Evolutionary conservation across 2,113 vertebrate genomes (phyloP).

Genomic region (Dromaius novaehollandiae): DNA sequence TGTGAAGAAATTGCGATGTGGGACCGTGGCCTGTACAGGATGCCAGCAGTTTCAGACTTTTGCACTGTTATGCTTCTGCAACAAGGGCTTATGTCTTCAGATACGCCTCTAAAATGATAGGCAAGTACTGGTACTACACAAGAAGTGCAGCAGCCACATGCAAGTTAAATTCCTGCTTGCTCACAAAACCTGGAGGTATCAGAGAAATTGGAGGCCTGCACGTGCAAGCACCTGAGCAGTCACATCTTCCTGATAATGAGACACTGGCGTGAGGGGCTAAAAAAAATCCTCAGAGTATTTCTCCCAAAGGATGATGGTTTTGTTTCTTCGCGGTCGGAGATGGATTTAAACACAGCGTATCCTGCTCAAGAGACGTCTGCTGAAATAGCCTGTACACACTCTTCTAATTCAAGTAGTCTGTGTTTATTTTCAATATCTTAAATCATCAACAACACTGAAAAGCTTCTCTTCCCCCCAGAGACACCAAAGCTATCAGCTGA

Average conservation of each 20-base stretch:
- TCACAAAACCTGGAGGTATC: background rate
- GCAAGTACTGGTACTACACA: rapidly evolving
- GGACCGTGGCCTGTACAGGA: rapidly evolving
- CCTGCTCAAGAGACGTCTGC: background rate
- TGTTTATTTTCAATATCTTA: background rate
- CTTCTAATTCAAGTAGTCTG: background rate
- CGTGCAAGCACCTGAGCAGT: background rate
- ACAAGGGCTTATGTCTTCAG: rapidly evolving
- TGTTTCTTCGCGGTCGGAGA: too few relatives aligned
- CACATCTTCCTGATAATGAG: background rate
- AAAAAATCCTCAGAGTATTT: background rate
- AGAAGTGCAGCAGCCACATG: background rate
- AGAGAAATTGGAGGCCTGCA: background rate
- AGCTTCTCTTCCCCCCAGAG: background rate
- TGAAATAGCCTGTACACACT: background rate
- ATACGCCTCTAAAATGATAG: rapidly evolving
- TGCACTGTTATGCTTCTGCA: rapidly evolving
- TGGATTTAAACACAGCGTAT: rapidly evolving
- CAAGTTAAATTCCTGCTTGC: rapidly evolving
- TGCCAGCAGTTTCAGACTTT: background rate
- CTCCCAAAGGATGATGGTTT: rapidly evolving
- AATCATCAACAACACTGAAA: background rate
- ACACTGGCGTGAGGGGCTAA: too few relatives aligned
- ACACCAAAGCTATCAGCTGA: background rate
- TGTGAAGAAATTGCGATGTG: rapidly evolving